Base-by-base conservation (phyloP, 2,113 vertebrate genomes). In the Eublepharis macularius region DNA sequence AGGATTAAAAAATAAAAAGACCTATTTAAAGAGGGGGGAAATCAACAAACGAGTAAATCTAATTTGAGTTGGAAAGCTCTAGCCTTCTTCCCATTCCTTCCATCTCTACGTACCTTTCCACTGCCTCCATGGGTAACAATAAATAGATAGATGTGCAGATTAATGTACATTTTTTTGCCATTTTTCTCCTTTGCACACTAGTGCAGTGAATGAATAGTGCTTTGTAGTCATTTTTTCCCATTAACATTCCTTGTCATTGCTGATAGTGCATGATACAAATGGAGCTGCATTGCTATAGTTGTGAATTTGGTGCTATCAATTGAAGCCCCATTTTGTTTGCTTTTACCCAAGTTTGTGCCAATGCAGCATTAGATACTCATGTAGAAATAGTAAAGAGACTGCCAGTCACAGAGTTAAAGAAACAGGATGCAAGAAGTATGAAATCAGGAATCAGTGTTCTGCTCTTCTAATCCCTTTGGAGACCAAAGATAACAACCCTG, bases 341-440 rank as follows among this genome's bases (percentile, higher is more conserved):
- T 63, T 63, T 63, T 63, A 6, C 60, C 60, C 6, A n/a, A n/a
- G 21, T 63, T 26, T 29, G 24, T 63, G 26, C 60, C 60, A 68
- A 9, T n/a, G 45, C 63, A 69, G 63, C 60, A 32, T 21, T 54
- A 10, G 45, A 49, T 47, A 41, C 26, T 66, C 43, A 36, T 51
- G 43, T 51, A 68, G 6, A 60, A 13, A 39, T 41, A 82, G 47
- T 17, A 36, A 77, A 77, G n/a, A 80, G 41, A 11, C 39, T 66
- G 60, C 63, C 34, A n/a, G 26, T 54, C 6, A 43, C 29, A 7
- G 6, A 60, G 1, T 0, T 0, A 11, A 69, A 36, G 76, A 76
- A 4, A 1, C 63, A 39, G 81, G 34, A 32, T 74, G 60, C 75
- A 54, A 54, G 60, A 51, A 21, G 65, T 34, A 1, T 29, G 24